Conservation (phyloP, 2,113 vertebrate species). For the Passerina amoena region DNA sequence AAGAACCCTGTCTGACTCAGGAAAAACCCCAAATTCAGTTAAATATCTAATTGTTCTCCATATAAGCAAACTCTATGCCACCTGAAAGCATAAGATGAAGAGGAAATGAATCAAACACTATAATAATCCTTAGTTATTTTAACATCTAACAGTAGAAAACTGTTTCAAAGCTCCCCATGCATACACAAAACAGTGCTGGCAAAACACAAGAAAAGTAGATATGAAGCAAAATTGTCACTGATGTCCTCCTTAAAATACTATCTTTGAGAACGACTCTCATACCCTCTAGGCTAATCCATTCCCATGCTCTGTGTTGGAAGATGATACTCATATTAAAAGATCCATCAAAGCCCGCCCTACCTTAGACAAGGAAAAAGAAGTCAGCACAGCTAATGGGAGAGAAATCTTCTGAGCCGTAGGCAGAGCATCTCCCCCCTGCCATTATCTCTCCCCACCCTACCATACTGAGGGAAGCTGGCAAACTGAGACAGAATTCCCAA, state of each 20-base stretch:
- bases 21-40: background rate
- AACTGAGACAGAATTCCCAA: background rate
- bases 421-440: background rate
- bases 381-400: slow-evolving; percentile 11
- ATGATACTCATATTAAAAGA: slow-evolving; percentile 53
- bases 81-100: background rate
- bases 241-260: slow-evolving; percentile 15
- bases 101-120: background rate
- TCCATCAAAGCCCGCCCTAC: slow-evolving; percentile 10
- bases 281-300: slow-evolving; percentile 49
- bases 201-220: background rate
- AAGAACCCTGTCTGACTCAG: background rate
- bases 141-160: background rate
- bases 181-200: background rate
- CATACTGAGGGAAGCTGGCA: background rate
- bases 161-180: background rate
- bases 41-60: background rate
- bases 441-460: background rate
- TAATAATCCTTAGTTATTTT: background rate
- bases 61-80: background rate
- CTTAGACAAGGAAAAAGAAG: background rate
- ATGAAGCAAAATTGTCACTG: background rate
- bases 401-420: background rate
- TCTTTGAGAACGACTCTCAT: background rate
- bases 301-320: slow-evolving; percentile 7